phyloP scores from a whole-genome alignment of 2,888 invertebrate species.

The Athrips mouffetella region DNA sequence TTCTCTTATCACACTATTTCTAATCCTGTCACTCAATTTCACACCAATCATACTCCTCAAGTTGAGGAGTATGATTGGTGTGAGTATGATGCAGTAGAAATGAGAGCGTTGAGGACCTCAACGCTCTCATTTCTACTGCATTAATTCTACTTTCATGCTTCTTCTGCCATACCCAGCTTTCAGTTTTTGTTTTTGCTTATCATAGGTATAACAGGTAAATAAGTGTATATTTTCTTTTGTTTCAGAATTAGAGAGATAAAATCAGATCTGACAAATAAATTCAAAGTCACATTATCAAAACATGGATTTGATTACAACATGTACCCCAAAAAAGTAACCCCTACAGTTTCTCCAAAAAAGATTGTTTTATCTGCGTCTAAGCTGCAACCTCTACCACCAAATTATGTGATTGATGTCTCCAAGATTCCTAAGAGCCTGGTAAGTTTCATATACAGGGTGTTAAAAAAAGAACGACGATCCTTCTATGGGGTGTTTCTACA shows the following conservation, averaged over 20 bases:
- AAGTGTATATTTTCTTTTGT: slow-evolving; percentile 15
- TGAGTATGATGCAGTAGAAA: no score
- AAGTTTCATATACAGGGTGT: not conserved
- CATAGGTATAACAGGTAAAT: no score
- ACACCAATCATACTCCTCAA: no score
- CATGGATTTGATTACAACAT: slow-evolving; percentile 38
- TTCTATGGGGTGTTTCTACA: no score
- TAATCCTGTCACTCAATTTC: no score
- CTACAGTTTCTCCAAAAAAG: slow-evolving; percentile 16
- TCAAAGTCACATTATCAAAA: slow-evolving; percentile 34
- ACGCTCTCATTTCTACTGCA: no score
- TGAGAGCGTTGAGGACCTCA: no score
- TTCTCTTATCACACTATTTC: no score
- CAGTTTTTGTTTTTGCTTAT: no score
- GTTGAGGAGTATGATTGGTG: no score
- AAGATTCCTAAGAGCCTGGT: slow-evolving; percentile 21
- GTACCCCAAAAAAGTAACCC: slow-evolving; percentile 21
- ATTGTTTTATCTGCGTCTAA: slow-evolving; percentile 64
- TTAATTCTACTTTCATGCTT: no score
- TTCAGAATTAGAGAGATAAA: slow-evolving; percentile 49
- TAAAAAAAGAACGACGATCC: not conserved
- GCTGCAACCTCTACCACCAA: slow-evolving; percentile 57
- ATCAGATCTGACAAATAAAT: slow-evolving; percentile 30
- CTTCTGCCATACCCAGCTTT: no score
- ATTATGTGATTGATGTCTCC: slow-evolving; percentile 48